Percentiles rank a stretch among this genome's conserved stretches.
phyloP scores from a whole-genome alignment of 2,113 vertebrate genomes.

The Paraplagusia blochii region DNA sequence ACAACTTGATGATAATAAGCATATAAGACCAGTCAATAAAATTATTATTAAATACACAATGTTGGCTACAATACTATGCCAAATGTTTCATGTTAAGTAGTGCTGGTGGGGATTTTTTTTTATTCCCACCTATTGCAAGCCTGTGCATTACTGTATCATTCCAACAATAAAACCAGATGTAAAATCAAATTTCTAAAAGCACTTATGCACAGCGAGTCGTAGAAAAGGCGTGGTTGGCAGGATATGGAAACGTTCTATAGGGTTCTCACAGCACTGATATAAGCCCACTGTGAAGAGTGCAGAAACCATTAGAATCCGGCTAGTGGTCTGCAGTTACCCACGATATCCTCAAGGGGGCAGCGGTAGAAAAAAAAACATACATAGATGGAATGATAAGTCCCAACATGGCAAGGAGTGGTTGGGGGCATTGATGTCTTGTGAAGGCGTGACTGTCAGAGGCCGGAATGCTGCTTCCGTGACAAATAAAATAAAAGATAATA shows the following conservation, averaged over 20 bases:
- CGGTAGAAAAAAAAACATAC: conserved; percentile 30
- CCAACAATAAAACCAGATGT: conserved; percentile 34
- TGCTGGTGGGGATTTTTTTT: conserved; percentile 42
- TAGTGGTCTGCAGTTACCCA: conserved; percentile 66
- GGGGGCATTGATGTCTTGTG: conserved; percentile 43
- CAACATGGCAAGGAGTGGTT: conserved; percentile 62
- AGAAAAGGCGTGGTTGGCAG: conserved; percentile 39
- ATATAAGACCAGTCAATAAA: conserved; percentile 66
- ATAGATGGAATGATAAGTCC: conserved; percentile 44
- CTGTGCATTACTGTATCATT: conserved; percentile 44
- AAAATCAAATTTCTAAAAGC: too few relatives aligned
- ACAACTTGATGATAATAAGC: conserved; percentile 47
- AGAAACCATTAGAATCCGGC: conserved; percentile 70
- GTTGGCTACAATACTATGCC: conserved; percentile 41
- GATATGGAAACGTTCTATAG: conserved; percentile 35
- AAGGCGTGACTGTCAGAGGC: conserved; percentile 6
- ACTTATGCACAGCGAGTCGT: conserved; percentile 23
- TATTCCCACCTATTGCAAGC: conserved; percentile 49
- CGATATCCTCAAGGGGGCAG: conserved; percentile 55
- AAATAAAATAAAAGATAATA: background rate
- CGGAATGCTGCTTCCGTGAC: too few relatives aligned
- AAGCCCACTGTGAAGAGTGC: conserved; percentile 38
- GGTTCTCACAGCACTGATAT: conserved; percentile 48
- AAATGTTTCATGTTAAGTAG: conserved; percentile 52
- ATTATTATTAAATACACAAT: conserved; percentile 69